A percentile compares a stretch with the other conserved stretches of the same genome.
phyloP scores from a whole-genome alignment of 2,797 vertebrate species.

The Lycodopsis pacificus region DNA sequence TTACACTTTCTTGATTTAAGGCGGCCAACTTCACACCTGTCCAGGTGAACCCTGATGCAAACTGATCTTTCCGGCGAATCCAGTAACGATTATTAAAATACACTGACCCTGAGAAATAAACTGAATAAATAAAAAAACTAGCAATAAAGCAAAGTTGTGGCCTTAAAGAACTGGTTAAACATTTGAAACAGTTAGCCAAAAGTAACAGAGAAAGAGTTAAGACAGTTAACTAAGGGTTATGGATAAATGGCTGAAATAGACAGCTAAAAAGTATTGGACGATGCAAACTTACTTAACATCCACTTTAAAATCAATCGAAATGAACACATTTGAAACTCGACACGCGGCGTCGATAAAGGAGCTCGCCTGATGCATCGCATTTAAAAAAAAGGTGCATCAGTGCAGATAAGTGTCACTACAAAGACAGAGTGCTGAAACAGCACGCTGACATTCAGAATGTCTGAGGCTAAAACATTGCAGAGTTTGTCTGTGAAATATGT shows the following conservation, averaged over 20 bases:
- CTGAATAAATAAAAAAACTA: not conserved
- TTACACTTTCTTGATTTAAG: not conserved
- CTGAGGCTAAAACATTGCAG: slow-evolving; percentile 41
- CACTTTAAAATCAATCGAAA: not conserved
- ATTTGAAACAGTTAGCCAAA: not conserved
- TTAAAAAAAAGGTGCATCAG: not conserved
- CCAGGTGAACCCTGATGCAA: not conserved
- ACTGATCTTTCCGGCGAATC: not conserved
- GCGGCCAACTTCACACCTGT: not conserved
- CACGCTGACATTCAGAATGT: slow-evolving; percentile 59
- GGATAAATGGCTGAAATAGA: not conserved
- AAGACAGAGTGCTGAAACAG: slow-evolving; percentile 22
- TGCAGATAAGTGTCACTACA: slow-evolving; percentile 21
- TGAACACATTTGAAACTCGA: not conserved
- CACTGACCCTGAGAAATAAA: not conserved
- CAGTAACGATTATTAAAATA: not conserved
- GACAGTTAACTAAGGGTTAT: not conserved
- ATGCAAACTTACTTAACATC: not conserved
- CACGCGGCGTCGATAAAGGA: not conserved
- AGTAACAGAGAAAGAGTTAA: not conserved
- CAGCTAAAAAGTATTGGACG: not conserved
- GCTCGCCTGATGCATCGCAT: not conserved
- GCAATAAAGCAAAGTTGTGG: not conserved
- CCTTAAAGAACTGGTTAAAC: not conserved
- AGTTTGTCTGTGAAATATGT: slow-evolving; percentile 43